Conservation (phyloP, 2,113 vertebrate genomes). For the Haplochromis vanheusdeni region DNA sequence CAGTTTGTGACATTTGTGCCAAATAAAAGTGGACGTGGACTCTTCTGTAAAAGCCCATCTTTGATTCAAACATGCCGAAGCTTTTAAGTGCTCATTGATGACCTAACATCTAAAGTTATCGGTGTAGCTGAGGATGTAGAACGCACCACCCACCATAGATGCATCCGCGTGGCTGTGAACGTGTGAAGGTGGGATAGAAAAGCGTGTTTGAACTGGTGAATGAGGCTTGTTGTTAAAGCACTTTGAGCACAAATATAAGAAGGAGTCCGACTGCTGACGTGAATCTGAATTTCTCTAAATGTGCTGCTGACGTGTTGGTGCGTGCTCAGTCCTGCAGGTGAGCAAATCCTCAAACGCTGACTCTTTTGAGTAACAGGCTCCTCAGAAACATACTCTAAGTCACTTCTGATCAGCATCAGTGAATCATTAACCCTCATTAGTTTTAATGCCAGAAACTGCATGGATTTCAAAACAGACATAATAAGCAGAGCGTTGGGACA, state of each 20-base stretch:
- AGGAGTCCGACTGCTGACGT: background rate
- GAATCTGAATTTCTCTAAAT: background rate
- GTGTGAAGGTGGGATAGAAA: background rate
- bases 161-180: background rate
- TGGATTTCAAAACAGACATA: background rate
- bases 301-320: background rate
- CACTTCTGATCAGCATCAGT: background rate
- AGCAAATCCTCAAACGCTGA: background rate
- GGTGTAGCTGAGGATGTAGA: background rate
- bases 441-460: background rate
- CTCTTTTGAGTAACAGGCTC: background rate
- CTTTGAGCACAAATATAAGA: background rate
- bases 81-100: background rate
- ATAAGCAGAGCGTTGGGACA: background rate
- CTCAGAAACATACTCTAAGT: background rate
- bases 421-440: background rate
- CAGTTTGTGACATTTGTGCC: background rate
- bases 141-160: background rate
- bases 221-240: background rate
- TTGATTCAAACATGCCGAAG: background rate
- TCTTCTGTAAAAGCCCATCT: background rate
- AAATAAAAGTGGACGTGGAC: rapidly evolving
- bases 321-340: background rate
- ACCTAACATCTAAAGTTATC: background rate
- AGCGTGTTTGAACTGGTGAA: background rate